Evolutionary conservation across 2,797 vertebrate species (phyloP).

Genomic region (Urophycis tenuis): DNA sequence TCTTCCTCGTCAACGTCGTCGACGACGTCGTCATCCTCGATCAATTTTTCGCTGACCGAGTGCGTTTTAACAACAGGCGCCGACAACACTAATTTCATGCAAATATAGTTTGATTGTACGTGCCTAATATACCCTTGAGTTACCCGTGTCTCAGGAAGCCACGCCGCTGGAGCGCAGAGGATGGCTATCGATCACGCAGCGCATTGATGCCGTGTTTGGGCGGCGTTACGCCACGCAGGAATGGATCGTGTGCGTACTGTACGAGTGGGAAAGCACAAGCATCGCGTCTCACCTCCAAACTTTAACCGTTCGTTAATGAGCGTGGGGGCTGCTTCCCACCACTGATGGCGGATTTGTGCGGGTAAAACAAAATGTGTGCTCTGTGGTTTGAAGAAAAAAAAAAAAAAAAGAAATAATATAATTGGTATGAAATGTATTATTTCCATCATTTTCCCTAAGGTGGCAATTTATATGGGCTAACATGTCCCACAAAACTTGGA

Average conservation of each 20-base stretch:
- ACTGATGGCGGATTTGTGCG: not conserved
- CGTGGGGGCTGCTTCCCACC: not conserved
- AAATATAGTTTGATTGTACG: not conserved
- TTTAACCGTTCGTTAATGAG: not conserved
- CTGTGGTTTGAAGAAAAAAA: not conserved
- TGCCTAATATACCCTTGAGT: not conserved
- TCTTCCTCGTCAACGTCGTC: not conserved
- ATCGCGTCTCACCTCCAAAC: not conserved
- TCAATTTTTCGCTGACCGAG: not conserved
- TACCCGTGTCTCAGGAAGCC: not conserved
- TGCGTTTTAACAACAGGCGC: not conserved
- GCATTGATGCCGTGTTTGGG: conserved; percentile 5
- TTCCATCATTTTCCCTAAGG: conserved; percentile 12
- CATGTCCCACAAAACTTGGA: conserved; percentile 1
- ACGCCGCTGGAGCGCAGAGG: not conserved
- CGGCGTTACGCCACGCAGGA: no score
- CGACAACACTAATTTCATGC: not conserved
- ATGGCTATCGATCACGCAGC: not conserved
- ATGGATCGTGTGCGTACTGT: not conserved
- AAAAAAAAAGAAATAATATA: conserved; percentile 7
- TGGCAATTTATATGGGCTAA: conserved; percentile 13
- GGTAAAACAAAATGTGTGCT: not conserved
- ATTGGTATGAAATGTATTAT: conserved; percentile 21
- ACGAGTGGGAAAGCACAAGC: not conserved
- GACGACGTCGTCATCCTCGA: not conserved